phyloP scores from a whole-genome alignment of 2,888 invertebrate genomes.

The Pristionchus exspectatus region DNA sequence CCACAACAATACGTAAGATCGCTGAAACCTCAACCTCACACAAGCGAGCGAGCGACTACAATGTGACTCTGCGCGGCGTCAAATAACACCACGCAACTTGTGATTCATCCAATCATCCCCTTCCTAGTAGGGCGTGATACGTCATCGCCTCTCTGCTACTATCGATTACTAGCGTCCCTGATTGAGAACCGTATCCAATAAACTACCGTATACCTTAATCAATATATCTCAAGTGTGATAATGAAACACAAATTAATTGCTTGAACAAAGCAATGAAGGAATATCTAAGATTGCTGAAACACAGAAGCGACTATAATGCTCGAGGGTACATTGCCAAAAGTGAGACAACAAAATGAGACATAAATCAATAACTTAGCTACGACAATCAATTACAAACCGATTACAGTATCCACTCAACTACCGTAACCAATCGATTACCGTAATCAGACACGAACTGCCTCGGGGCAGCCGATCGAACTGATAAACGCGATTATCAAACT shows the following conservation, averaged over 20 bases:
- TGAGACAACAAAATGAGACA: background rate
- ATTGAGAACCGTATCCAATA: background rate
- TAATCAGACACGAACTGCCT: background rate
- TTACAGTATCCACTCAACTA: background rate
- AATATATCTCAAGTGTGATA: no score
- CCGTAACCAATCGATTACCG: background rate
- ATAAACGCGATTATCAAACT: slow-evolving; percentile 37
- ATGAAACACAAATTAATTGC: no score
- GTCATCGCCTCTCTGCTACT: background rate
- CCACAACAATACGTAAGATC: background rate
- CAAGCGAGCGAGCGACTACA: background rate
- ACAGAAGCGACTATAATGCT: no score
- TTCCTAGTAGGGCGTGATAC: background rate
- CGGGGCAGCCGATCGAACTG: slow-evolving; percentile 8
- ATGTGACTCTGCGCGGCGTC: background rate
- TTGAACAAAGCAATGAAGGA: no score
- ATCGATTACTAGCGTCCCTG: background rate
- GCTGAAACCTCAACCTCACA: background rate
- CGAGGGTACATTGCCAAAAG: no score
- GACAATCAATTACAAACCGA: background rate
- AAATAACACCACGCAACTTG: background rate
- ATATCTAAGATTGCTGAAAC: no score
- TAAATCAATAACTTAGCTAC: background rate
- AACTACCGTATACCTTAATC: background rate
- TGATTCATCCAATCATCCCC: slow-evolving; percentile 30